Evolutionary conservation across 2,113 vertebrate genomes (phyloP).

Genomic region (Zapornia atra): DNA sequence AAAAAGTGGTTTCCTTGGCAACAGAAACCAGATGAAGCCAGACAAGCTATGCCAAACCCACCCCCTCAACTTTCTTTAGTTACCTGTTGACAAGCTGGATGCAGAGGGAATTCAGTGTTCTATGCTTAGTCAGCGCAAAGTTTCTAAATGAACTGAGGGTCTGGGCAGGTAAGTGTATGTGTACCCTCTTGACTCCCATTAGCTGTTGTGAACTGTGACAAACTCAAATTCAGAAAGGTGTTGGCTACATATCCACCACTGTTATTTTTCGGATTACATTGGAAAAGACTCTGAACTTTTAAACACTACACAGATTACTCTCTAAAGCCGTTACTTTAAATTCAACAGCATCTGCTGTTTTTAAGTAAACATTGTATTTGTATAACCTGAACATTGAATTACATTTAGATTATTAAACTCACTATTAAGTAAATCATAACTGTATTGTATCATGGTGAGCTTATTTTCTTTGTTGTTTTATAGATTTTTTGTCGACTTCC

Average conservation of each 20-base stretch:
- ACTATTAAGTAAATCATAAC: background rate
- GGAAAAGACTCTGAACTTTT: background rate
- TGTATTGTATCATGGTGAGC: background rate
- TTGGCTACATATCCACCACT: background rate
- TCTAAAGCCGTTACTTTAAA: background rate
- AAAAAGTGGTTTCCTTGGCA: slow-evolving; percentile 10
- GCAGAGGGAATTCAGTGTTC: background rate
- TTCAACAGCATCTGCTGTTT: background rate
- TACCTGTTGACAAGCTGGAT: background rate
- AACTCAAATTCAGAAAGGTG: background rate
- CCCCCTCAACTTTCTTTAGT: background rate
- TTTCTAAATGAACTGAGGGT: background rate
- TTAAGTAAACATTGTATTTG: background rate
- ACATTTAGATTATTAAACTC: background rate
- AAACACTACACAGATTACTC: background rate
- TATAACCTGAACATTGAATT: background rate
- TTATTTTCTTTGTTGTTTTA: background rate
- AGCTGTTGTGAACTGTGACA: background rate
- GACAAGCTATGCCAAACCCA: background rate
- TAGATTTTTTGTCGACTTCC: background rate
- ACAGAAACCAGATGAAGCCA: background rate
- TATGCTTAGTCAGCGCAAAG: background rate
- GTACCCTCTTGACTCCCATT: background rate
- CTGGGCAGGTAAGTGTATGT: background rate
- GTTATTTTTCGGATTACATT: background rate